Evolutionary conservation across 2,797 vertebrate species (phyloP), one percentile per base, ranked within the genome.

Genomic region (Mus minutoides): DNA sequence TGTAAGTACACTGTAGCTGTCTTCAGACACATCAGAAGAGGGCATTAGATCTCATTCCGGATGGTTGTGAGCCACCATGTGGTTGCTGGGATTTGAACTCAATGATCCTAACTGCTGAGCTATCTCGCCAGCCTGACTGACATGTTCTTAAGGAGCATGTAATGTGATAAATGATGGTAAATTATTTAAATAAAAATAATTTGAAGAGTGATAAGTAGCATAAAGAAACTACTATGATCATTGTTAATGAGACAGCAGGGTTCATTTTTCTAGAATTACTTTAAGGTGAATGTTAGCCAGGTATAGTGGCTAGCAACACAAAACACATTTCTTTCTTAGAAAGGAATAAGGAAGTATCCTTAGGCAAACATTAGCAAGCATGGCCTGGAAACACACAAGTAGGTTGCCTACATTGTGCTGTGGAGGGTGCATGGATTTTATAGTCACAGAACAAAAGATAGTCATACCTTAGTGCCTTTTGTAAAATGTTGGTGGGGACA

Each of bases 121-220:
- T 16, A 54, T 54, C 52, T 54, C 14, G 14, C 52, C 52, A 16
- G 52, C 52, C 13, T 46, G 29, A 82, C 80, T 24, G 58, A 19
- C 54, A 60, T 60, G 58, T 60, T 60, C 58, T 26, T 60, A 87
- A 52, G 62, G 26, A 80, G 26, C 34, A 54, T 86, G 13, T 37
- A 75, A 78, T 49, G 67, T 69, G 62, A 14, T 64, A 64, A 64
- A 64, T 31, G 73, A 90, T 52, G 58, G 88, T 90, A 91, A 93
- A 31, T 78, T 67, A 84, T 71, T 90, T 80, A 34, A 80, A 60
- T 91, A 90, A 93, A 37, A 31, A 67, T 91, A 75, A 40, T 89
- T 96, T 67, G 75, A 90, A 64, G 67, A 90, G 17, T 94, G 64
- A 21, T n/a, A 84, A 78, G 2, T 34, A n/a, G 26, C 79, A 46